Conservation (phyloP, 2,888 invertebrate genomes). For the Lycaena phlaeas region DNA sequence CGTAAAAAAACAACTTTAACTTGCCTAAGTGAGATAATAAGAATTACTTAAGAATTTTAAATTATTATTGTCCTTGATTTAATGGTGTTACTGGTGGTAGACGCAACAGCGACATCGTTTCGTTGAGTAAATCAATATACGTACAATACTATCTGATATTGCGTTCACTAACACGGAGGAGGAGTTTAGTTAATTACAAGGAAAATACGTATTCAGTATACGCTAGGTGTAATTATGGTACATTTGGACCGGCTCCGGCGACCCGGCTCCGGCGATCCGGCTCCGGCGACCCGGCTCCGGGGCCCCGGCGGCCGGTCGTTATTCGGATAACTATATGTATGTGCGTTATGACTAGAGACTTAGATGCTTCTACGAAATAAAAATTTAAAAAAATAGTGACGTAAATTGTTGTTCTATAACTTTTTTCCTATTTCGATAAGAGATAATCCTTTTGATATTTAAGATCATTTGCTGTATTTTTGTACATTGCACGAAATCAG, state of each 20-base stretch:
- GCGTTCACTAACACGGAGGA: slow-evolving; percentile 41
- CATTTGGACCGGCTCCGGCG: slow-evolving; percentile 30
- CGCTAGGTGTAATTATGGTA: slow-evolving; percentile 59
- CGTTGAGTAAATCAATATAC: slow-evolving; percentile 60
- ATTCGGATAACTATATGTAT: slow-evolving; percentile 40
- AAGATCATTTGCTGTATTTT: slow-evolving; percentile 54
- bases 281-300: no score
- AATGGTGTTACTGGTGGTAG: slow-evolving; percentile 62
- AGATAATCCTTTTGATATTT: slow-evolving; percentile 30
- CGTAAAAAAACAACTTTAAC: slow-evolving; percentile 72
- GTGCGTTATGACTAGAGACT: slow-evolving; percentile 53
- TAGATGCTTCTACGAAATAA: slow-evolving; percentile 58
- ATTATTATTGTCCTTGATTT: slow-evolving; percentile 69
- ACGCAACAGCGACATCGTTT: slow-evolving; percentile 60
- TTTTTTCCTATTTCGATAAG: slow-evolving; percentile 32
- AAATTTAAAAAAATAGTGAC: slow-evolving; percentile 42
- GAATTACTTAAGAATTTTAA: slow-evolving; percentile 66
- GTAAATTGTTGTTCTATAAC: slow-evolving; percentile 37
- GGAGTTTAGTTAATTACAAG: slow-evolving; percentile 56
- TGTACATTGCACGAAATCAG: slow-evolving; percentile 35
- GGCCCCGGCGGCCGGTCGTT: no score
- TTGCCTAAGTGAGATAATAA: slow-evolving; percentile 73
- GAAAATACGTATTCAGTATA: slow-evolving; percentile 67
- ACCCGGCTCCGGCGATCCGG: no score
- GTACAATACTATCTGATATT: slow-evolving; percentile 50